phyloP scores from a whole-genome alignment of 1,140 invertebrate species.

The Trichogramma pretiosum region DNA sequence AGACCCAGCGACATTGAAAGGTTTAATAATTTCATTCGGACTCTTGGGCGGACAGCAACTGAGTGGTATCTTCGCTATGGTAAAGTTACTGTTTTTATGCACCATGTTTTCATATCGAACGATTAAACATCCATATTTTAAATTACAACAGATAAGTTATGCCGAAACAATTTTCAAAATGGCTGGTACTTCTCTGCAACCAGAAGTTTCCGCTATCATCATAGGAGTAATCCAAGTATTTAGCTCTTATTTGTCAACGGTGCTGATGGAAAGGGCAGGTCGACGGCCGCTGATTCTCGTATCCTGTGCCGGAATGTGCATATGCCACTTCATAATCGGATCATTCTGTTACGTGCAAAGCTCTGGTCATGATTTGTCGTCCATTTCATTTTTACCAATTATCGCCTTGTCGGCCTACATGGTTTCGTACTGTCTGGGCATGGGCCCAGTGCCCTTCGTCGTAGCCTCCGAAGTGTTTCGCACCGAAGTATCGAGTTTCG shows the following conservation, averaged over 20 bases:
- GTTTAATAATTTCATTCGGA: conserved; percentile 43
- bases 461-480: conserved; percentile 57
- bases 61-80: conserved; percentile 39
- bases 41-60: conserved; percentile 38
- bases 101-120: too few species aligned
- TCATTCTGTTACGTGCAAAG: conserved; percentile 40
- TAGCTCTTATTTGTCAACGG: conserved; percentile 42
- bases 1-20: conserved; percentile 34
- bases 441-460: conserved; percentile 50
- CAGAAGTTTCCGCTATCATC: conserved; percentile 48
- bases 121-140: too few species aligned
- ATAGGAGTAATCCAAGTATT: conserved; percentile 40
- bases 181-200: conserved; percentile 40
- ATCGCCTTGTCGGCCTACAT: conserved; percentile 49
- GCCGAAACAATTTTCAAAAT: conserved; percentile 51
- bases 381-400: conserved; percentile 47
- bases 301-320: conserved; percentile 41
- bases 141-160: conserved; percentile 38
- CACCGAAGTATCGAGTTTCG: conserved; percentile 40
- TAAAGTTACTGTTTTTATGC: conserved; percentile 19
- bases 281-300: conserved; percentile 49
- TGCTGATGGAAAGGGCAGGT: conserved; percentile 53
- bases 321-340: conserved; percentile 38
- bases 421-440: conserved; percentile 43
- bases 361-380: conserved; percentile 25